Conservation (phyloP, 2,888 invertebrate genomes). For the Drosophila crucigera region DNA sequence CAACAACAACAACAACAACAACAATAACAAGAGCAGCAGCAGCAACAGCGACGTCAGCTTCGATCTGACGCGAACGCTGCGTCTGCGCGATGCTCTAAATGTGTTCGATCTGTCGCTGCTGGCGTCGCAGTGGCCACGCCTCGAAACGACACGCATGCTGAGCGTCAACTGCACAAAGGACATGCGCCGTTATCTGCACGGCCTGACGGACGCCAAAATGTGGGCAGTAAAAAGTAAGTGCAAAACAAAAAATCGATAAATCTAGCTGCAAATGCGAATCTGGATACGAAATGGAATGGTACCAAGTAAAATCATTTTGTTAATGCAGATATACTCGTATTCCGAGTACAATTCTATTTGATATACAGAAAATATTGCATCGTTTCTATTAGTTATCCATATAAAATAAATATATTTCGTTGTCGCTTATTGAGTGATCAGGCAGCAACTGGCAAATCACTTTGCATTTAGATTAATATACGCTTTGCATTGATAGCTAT, state of each 20-base stretch:
- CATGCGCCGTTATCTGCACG: constrained; percentile 82
- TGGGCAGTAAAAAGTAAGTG: constrained; percentile 85
- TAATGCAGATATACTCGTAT: neutral
- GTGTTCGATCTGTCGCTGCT: constrained; percentile 83
- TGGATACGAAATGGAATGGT: neutral
- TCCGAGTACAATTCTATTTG: neutral
- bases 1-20: neutral
- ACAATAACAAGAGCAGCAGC: neutral
- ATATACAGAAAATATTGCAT: neutral
- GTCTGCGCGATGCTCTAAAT: constrained; percentile 83
- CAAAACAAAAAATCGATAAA: neutral
- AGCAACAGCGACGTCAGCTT: constrained; percentile 19
- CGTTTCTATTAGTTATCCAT: neutral
- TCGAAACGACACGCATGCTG: constrained; percentile 60
- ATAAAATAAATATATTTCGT: neutral
- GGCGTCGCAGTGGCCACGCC: constrained; percentile 78
- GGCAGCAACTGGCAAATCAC: constrained; percentile 24
- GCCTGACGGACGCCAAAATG: constrained; percentile 77
- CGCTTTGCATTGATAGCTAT: constrained; percentile 38
- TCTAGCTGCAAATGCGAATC: neutral
- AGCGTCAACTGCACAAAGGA: constrained; percentile 82
- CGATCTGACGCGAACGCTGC: constrained; percentile 75
- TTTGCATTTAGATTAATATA: constrained; percentile 32
- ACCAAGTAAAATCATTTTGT: neutral
- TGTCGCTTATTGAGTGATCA: constrained; percentile 20